Conservation (phyloP, 2,797 vertebrate species). For the Malurus leucopterus region DNA sequence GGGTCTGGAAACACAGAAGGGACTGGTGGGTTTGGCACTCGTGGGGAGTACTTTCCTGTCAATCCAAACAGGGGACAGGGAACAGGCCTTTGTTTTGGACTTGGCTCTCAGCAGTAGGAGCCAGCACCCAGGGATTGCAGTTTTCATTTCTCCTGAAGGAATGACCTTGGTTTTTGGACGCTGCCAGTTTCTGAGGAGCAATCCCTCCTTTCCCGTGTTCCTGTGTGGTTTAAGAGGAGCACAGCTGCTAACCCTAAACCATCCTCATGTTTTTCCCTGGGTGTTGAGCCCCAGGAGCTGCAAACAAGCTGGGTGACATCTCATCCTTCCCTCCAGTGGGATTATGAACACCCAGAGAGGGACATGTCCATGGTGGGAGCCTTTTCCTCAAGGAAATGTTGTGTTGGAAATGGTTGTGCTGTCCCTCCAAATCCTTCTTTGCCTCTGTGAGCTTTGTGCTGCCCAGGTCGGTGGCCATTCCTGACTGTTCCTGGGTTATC, state of each 20-base stretch:
- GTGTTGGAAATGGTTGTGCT: background rate
- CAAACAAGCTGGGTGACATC: background rate
- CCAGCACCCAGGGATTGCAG: fast-evolving
- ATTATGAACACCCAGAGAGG: background rate
- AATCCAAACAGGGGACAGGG: fast-evolving
- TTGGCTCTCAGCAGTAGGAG: background rate
- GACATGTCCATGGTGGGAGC: fast-evolving
- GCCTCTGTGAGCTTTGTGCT: background rate
- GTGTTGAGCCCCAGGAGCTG: background rate
- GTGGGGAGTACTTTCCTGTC: too few relatives aligned
- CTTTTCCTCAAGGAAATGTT: background rate
- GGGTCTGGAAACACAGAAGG: background rate
- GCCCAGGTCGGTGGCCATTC: background rate
- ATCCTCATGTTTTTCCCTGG: fast-evolving
- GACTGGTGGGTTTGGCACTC: fast-evolving
- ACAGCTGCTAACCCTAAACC: background rate
- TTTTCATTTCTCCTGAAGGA: background rate
- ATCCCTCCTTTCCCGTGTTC: background rate
- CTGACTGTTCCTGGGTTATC: background rate
- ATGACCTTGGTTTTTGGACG: background rate
- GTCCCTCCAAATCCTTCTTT: background rate
- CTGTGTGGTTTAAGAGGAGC: background rate
- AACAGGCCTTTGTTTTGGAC: background rate
- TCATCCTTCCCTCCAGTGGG: background rate
- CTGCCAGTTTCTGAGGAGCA: background rate